Conservation (phyloP, 2,113 vertebrate genomes). For the Macroglossus sobrinus region DNA sequence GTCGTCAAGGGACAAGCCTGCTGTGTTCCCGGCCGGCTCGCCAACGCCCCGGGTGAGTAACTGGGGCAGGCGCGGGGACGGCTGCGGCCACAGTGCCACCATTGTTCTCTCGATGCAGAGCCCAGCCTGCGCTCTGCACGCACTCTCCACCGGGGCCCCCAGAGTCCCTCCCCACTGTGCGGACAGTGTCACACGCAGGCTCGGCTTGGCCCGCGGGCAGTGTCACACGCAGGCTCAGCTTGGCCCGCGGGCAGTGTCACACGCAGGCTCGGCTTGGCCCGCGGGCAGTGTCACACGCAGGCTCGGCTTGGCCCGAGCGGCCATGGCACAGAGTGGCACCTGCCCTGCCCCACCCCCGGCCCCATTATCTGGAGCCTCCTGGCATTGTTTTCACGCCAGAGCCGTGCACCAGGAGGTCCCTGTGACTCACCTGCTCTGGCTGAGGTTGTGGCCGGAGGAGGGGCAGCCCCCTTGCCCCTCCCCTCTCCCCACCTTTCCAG, state of each 20-base stretch:
- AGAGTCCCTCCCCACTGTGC: too few species aligned
- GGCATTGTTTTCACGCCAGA: background rate
- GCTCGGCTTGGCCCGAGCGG: fast-evolving
- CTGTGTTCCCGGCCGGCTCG: conserved; percentile 36
- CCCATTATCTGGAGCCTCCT: background rate
- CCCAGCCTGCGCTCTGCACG: background rate
- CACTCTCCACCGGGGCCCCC: fast-evolving
- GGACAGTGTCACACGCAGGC: too few species aligned
- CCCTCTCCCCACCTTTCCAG: background rate
- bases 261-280: too few species aligned
- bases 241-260: too few species aligned
- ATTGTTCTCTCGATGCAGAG: conserved; percentile 18
- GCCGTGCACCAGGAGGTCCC: background rate
- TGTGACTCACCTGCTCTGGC: fast-evolving
- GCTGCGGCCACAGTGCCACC: conserved; percentile 41
- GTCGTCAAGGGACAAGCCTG: conserved; percentile 39
- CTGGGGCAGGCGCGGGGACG: background rate
- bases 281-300: background rate
- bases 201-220: too few species aligned
- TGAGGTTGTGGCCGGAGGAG: background rate
- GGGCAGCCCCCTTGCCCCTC: background rate
- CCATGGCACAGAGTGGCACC: fast-evolving
- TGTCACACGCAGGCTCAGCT: too few species aligned
- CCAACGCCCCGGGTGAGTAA: conserved; percentile 51
- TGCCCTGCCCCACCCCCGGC: fast-evolving